Evolutionary conservation across 2,113 vertebrate genomes (phyloP).

Genomic region (Hippocampus zosterae): DNA sequence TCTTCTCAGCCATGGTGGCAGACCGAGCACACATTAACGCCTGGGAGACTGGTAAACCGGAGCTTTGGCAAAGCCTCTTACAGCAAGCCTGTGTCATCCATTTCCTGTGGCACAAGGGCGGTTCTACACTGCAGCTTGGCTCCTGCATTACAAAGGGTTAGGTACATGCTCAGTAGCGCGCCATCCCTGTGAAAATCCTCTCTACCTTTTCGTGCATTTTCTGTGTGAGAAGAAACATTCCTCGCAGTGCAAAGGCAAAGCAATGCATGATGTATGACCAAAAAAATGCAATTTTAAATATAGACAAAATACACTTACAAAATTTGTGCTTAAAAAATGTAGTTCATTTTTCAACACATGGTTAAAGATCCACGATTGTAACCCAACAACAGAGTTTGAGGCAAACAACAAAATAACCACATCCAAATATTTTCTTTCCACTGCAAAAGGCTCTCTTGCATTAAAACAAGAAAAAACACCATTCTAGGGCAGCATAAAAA

Average conservation of each 20-base stretch:
- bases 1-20: slow-evolving; percentile 53
- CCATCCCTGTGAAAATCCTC: slow-evolving; percentile 17
- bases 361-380: too few relatives aligned
- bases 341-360: too few relatives aligned
- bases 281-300: too few relatives aligned
- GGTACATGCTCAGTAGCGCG: slow-evolving; percentile 3
- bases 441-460: too few relatives aligned
- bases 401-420: too few relatives aligned
- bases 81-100: slow-evolving; percentile 50
- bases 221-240: slow-evolving; percentile 27
- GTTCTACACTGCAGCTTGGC: slow-evolving; percentile 34
- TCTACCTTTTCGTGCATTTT: slow-evolving; percentile 26
- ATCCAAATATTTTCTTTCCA: too few relatives aligned
- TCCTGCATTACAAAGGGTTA: slow-evolving; percentile 30
- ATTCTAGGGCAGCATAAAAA: too few relatives aligned
- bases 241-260: slow-evolving; percentile 9
- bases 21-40: slow-evolving; percentile 66
- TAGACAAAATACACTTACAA: too few relatives aligned
- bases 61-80: slow-evolving; percentile 70
- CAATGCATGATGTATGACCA: neutral
- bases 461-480: too few relatives aligned
- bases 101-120: slow-evolving; percentile 48
- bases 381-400: too few relatives aligned
- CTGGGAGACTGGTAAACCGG: slow-evolving; percentile 66
- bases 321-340: too few relatives aligned